Evolutionary conservation across 2,797 vertebrate genomes (phyloP).

Genomic region (Carcharodon carcharias): DNA sequence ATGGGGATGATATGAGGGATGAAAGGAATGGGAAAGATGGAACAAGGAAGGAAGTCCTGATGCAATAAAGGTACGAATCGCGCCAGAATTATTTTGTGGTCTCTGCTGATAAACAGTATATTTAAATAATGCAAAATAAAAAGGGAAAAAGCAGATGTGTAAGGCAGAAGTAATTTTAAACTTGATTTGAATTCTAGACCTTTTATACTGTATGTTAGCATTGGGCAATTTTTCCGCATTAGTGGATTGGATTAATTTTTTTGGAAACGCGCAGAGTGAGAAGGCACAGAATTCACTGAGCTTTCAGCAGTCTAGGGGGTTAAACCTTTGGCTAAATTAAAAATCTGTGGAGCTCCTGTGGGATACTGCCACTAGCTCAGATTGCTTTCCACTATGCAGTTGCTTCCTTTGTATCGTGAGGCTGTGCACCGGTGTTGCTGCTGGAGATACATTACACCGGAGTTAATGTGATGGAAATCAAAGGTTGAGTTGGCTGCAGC

Average conservation of each 20-base stretch:
- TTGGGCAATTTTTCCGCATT: not conserved
- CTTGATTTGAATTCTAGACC: not conserved
- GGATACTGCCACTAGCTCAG: not conserved
- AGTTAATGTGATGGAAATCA: not conserved
- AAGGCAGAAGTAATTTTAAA: not conserved
- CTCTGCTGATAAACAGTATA: not conserved
- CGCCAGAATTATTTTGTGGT: no score
- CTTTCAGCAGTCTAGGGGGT: not conserved
- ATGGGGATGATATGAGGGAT: no score
- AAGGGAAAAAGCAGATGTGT: not conserved
- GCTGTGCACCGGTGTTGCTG: not conserved
- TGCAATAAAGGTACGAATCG: no score
- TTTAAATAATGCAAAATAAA: not conserved
- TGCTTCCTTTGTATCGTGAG: not conserved
- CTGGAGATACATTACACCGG: not conserved
- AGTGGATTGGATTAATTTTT: not conserved
- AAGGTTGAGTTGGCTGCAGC: not conserved
- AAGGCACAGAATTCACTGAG: not conserved
- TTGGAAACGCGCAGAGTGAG: not conserved
- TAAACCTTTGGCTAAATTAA: not conserved
- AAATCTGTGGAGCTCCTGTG: not conserved
- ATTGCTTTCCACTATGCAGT: not conserved
- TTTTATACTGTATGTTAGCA: not conserved
- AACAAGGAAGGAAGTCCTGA: no score
- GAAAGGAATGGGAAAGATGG: no score